Base-by-base conservation (phyloP, 1,140 invertebrate genomes). In the Micrasema minimum region DNA sequence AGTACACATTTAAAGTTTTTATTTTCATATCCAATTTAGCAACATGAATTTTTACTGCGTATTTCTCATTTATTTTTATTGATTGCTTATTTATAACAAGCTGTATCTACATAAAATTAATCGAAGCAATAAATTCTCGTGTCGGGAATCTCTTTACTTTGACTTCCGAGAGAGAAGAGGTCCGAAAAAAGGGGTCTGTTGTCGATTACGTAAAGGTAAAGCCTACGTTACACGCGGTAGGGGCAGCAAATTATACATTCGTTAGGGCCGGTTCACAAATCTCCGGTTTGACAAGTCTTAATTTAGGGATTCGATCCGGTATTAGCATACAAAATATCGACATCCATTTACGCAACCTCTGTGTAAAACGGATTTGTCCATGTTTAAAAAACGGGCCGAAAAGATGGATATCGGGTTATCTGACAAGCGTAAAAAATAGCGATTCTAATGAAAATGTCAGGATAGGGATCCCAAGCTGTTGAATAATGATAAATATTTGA, bases 241-340 rank as follows among this genome's bases (percentile, higher is more conserved):
- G 26, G 45, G 16, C 22, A n/a, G 11, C 41, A 31, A 64, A 64
- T 64, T 64, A 64, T 31, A 48, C 59, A 64, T 64, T 64, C 59
- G 59, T 46, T 64, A 64, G 43, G 59, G 41, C 59, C n/a, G 59
- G 41, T 45, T 64, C 59, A 64, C 59, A 64, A 64, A 64, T 64
- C 59, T 64, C 59, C 41, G 22, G 59, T 23, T 46, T 64, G 59
- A 48, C 59, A 64, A 64, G 59, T 20, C 22, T 64, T 64, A 64
- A 64, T 64, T 64, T 64, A 46, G 59, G 59, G 59, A 31, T 64
- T 64, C 22, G 43, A 22, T 18, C 59, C 22, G 43, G 59, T 31
- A 64, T 64, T 64, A 64, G 59, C 59, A 64, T 64, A 64, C 59
- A 23, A 26, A 64, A 64, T 64, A 64, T 64, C 59, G 59, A 64